A percentile compares a stretch with the other conserved stretches of the same genome.
Conservation (phyloP, 2,113 vertebrate species). For the Ranitomeya imitator region DNA sequence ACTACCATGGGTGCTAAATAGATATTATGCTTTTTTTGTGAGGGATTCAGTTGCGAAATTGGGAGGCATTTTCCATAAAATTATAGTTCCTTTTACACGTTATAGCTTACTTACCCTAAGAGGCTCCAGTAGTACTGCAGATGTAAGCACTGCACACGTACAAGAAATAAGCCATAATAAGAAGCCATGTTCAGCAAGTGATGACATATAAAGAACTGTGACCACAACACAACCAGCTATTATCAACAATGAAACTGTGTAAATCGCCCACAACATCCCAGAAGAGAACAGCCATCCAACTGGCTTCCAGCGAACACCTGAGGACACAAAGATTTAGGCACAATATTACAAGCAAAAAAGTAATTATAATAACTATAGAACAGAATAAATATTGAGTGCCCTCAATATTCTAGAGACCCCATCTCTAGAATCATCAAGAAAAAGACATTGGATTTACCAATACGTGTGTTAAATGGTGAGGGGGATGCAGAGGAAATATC, state of each 20-base stretch:
- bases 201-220: slow-evolving; percentile 72
- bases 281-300: slow-evolving; percentile 68
- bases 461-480: slow-evolving; percentile 71
- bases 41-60: too few relatives aligned
- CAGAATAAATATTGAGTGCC: too few relatives aligned
- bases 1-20: neutral
- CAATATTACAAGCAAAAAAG: too few relatives aligned
- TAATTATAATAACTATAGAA: too few relatives aligned
- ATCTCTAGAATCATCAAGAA: neutral
- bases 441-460: slow-evolving; percentile 65
- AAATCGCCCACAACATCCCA: slow-evolving; percentile 68
- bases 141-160: slow-evolving; percentile 72
- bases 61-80: neutral
- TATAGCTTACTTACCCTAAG: slow-evolving; percentile 66
- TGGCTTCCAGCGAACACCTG: slow-evolving; percentile 68
- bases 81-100: neutral
- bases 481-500: slow-evolving; percentile 63
- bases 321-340: neutral
- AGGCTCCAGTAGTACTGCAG: slow-evolving; percentile 75
- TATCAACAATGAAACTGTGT: slow-evolving; percentile 66
- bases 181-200: slow-evolving; percentile 67
- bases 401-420: neutral
- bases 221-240: slow-evolving; percentile 68
- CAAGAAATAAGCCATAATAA: slow-evolving; percentile 76
- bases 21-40: neutral